Conservation (phyloP, 2,888 invertebrate species). For the Mamestra brassicae region DNA sequence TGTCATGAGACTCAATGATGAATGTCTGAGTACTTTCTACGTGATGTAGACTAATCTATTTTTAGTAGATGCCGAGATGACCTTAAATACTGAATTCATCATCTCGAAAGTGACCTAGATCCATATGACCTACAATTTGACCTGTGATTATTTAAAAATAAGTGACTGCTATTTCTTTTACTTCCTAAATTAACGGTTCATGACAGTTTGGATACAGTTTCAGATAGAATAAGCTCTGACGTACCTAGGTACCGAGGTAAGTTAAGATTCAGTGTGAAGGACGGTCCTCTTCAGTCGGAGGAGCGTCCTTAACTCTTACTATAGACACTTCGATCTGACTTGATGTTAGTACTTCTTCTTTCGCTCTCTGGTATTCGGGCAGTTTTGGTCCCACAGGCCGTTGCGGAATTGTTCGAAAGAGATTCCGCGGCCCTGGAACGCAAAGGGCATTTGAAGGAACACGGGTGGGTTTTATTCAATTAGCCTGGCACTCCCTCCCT, state of each 20-base stretch:
- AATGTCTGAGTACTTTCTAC: constrained; percentile 3
- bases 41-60: constrained; percentile 16
- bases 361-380: too few species aligned
- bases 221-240: background rate
- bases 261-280: background rate
- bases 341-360: background rate
- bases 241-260: background rate
- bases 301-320: background rate
- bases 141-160: constrained; percentile 3
- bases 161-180: constrained; percentile 7
- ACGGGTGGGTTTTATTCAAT: too few species aligned
- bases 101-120: constrained; percentile 11
- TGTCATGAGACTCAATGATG: background rate
- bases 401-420: too few species aligned
- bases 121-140: too few species aligned
- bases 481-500: too few species aligned
- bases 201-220: constrained; percentile 11
- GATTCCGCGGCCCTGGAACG: too few species aligned
- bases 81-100: constrained; percentile 2
- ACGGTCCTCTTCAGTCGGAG: background rate
- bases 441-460: too few species aligned
- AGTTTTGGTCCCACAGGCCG: too few species aligned
- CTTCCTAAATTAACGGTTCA: constrained; percentile 21
- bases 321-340: background rate
- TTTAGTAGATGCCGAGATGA: background rate